phyloP scores from a whole-genome alignment of 2,797 vertebrate species.

The Threskiornis aethiopicus region DNA sequence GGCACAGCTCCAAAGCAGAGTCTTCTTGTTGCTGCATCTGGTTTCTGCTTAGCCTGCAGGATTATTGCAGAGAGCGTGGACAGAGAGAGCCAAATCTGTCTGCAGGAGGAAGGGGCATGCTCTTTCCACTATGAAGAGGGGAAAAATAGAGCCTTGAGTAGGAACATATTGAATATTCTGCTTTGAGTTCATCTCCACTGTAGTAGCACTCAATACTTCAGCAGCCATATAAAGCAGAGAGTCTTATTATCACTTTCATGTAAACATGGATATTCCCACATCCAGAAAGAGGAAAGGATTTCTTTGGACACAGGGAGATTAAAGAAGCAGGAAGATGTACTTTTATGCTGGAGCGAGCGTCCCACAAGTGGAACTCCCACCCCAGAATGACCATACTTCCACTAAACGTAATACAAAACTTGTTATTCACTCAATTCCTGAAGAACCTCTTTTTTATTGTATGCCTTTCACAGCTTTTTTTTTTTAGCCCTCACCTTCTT shows the following conservation, averaged over 20 bases:
- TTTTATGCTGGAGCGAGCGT: not conserved
- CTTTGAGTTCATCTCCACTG: not conserved
- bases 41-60: not conserved
- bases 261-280: not conserved
- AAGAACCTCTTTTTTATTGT: not conserved
- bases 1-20: not conserved
- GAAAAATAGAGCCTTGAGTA: not conserved
- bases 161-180: not conserved
- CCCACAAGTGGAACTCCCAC: not conserved
- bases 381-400: not conserved
- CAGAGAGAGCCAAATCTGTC: not conserved
- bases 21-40: not conserved
- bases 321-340: not conserved
- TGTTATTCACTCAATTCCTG: not conserved
- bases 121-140: not conserved
- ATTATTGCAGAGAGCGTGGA: not conserved
- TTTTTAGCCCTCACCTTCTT: not conserved
- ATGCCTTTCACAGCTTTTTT: not conserved
- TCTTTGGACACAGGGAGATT: not conserved
- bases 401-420: not conserved
- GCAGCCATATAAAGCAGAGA: not conserved
- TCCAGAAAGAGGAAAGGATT: not conserved
- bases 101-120: not conserved
- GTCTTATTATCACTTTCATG: not conserved
- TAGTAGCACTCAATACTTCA: not conserved